Percentiles rank a stretch among this genome's conserved stretches.
phyloP scores from a whole-genome alignment of 2,113 vertebrate genomes.

The Syrmaticus mikado region DNA sequence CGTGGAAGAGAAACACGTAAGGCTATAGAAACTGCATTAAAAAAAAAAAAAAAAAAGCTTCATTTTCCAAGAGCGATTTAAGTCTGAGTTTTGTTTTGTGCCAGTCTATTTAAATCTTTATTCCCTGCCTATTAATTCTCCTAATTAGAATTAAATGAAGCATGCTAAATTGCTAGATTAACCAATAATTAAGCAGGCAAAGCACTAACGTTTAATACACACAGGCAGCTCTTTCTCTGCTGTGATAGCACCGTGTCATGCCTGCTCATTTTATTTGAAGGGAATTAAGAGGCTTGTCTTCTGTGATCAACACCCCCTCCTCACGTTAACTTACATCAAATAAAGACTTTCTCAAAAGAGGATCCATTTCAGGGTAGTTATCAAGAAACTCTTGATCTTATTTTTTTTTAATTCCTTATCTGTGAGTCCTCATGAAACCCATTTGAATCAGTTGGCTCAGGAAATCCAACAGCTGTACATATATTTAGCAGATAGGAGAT shows the following conservation, averaged over 20 bases:
- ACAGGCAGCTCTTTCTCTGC: slow-evolving; percentile 75
- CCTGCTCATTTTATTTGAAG: slow-evolving; percentile 73
- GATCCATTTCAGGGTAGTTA: slow-evolving; percentile 54
- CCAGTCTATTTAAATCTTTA: slow-evolving; percentile 81
- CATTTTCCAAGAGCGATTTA: slow-evolving; percentile 47
- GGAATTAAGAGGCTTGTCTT: slow-evolving; percentile 72
- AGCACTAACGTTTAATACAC: slow-evolving; percentile 77
- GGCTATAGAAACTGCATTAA: not conserved
- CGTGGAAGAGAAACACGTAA: not conserved
- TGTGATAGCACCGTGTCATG: slow-evolving; percentile 69
- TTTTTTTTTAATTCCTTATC: slow-evolving; percentile 66
- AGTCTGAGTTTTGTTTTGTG: slow-evolving; percentile 76
- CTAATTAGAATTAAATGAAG: slow-evolving; percentile 92
- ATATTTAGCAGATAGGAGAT: slow-evolving; percentile 65
- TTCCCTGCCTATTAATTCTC: slow-evolving; percentile 88
- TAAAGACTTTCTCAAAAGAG: slow-evolving; percentile 48
- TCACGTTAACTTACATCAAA: slow-evolving; percentile 58
- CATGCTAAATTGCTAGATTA: slow-evolving; percentile 89
- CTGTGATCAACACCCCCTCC: slow-evolving; percentile 38
- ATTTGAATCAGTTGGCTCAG: slow-evolving; percentile 46
- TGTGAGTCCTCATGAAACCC: slow-evolving; percentile 39
- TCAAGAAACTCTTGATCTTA: slow-evolving; percentile 49
- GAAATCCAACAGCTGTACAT: slow-evolving; percentile 49
- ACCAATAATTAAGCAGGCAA: slow-evolving; percentile 88
- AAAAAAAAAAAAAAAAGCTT: slow-evolving; percentile 6